Percentiles rank a stretch among this genome's conserved stretches.
Evolutionary conservation across 2,888 invertebrate species (phyloP).

Genomic region (Coenonympha glycerion): DNA sequence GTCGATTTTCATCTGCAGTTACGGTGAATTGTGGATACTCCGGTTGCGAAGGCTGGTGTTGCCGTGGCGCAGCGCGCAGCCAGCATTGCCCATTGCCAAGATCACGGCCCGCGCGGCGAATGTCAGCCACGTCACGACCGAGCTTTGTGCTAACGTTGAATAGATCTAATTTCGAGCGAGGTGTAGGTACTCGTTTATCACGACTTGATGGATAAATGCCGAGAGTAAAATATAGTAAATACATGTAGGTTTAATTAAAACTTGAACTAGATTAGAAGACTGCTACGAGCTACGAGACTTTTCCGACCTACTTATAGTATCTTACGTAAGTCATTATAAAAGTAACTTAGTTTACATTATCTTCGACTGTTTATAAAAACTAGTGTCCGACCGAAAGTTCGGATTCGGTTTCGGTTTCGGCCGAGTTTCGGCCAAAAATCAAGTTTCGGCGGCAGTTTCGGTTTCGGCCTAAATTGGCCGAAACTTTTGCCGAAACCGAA

Average conservation of each 20-base stretch:
- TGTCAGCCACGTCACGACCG: constrained; percentile 74
- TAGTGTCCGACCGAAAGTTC: no score
- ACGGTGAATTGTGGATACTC: constrained; percentile 9
- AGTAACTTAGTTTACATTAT: no score
- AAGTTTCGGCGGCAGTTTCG: no score
- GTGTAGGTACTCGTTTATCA: constrained; percentile 53
- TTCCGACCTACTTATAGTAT: no score
- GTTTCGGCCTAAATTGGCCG: no score
- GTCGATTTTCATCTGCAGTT: constrained; percentile 8
- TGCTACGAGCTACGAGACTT: no score
- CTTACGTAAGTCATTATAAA: no score
- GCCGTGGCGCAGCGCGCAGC: constrained; percentile 50
- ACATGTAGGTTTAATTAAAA: background rate
- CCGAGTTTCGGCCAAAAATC: no score
- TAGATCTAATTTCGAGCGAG: constrained; percentile 59
- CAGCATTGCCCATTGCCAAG: constrained; percentile 78
- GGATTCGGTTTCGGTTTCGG: no score
- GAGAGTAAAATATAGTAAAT: background rate
- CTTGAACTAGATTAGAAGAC: no score
- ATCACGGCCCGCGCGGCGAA: constrained; percentile 76
- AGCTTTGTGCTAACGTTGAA: constrained; percentile 66
- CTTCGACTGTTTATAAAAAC: no score
- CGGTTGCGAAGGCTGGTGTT: constrained; percentile 30
- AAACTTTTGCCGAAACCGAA: no score
- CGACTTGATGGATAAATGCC: constrained; percentile 42